Percentiles rank a stretch among this genome's conserved stretches.
Conservation (phyloP, 2,888 invertebrate genomes). For the Slavum lentiscoides region DNA sequence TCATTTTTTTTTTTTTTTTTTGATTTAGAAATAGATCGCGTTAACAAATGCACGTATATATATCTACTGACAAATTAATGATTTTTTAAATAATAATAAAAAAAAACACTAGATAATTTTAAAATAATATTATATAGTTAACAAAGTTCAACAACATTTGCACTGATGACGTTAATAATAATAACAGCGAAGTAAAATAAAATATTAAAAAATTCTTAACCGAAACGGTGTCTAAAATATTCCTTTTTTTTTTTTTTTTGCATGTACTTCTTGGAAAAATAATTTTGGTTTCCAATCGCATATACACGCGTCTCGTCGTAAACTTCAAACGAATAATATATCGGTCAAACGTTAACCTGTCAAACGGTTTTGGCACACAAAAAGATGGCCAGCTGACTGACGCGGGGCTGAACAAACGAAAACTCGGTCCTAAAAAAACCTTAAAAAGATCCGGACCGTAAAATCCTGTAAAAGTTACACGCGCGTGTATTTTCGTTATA, state of each 20-base stretch:
- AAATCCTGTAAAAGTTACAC: neutral
- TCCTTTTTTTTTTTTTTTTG: neutral
- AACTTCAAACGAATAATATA: slow-evolving; percentile 41
- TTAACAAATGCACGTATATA: no score
- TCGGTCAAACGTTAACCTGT: slow-evolving; percentile 37
- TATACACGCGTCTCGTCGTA: neutral
- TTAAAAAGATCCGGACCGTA: neutral
- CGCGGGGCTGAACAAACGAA: slow-evolving; percentile 8
- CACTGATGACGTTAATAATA: neutral
- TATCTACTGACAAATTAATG: no score
- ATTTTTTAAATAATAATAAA: no score
- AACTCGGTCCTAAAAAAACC: slow-evolving; percentile 11
- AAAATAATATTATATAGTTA: no score
- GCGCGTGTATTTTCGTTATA: neutral
- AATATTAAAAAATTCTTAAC: neutral
- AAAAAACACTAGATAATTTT: no score
- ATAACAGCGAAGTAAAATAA: neutral
- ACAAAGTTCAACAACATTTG: neutral
- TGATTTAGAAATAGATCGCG: no score
- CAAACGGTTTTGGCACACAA: slow-evolving; percentile 35
- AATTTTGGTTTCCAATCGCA: slow-evolving; percentile 26
- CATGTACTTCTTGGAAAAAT: slow-evolving; percentile 2
- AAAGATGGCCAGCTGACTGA: slow-evolving; percentile 14
- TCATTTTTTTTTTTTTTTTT: no score
- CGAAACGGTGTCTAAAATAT: slow-evolving; percentile 3